Evolutionary conservation across 37 sponge, comb jelly and placozoan species (phyloP), one percentile per base, ranked within the genome.

Genomic region (Halichondria panicea): DNA sequence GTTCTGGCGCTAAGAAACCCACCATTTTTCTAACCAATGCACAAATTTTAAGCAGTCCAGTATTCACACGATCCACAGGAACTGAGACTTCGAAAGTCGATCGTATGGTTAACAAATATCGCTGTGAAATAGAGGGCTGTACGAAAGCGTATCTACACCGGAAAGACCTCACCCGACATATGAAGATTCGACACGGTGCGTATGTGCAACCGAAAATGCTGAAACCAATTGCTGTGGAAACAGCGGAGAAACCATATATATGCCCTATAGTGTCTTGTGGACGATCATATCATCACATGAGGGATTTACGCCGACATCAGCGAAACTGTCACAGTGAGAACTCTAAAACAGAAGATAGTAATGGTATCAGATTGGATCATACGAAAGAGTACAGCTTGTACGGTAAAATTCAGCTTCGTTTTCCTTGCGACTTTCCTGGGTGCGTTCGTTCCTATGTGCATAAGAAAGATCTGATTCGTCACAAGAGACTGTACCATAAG

Each of bases 81-180:
- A 55, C 43, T 37, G 72, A 72, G 15, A 36, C 39, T 0, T 31
- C 43, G 21, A 8, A n/a, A 12, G 61, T 42, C 18, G 80, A 79
- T 15, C 57, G 46, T 22, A n/a, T 70, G 28, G 33, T 79, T 37
- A 60, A 60, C 33, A 79, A 79, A 62, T 79, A 79, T 32, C 83
- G 75, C 9, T 82, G 83, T 33, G 74, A 74, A 43, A 24, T 58
- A 19, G 53, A 62, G 36, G 67, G 39, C 46, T 82, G 83, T 37
- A 36, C 30, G 6, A 90, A 81, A 55, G 71, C 91, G 18, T 91
- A 91, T 60, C 53, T 86, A 9, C 87, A 87, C 77, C 80, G 85
- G 43, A 91, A 91, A 40, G 92, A 91, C 66, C 76, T 91, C 34
- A 87, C 83, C 27, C 70, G 92, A 7, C 92, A 91, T 61, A 91